Conservation (phyloP, 2,888 invertebrate species). For the Ischnus inquisitorius region DNA sequence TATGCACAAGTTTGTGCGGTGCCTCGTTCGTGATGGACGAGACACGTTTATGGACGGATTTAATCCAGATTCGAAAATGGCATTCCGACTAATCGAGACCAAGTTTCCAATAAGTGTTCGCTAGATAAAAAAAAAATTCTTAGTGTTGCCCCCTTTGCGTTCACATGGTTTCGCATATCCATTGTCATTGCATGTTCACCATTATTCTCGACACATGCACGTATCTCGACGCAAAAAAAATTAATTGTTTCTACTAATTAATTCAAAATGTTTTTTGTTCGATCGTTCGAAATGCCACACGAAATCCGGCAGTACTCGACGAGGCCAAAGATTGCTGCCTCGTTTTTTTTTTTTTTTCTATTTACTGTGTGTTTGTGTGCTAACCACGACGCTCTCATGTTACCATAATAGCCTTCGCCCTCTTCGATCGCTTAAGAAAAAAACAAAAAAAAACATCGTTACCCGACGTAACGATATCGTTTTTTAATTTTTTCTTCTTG, state of each 20-base stretch:
- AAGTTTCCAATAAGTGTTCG: neutral
- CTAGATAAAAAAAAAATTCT: neutral
- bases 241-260: neutral
- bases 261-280: slow-evolving; percentile 24
- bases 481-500: slow-evolving; percentile 28
- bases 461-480: slow-evolving; percentile 7
- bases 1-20: slow-evolving; percentile 84
- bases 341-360: slow-evolving; percentile 58
- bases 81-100: slow-evolving; percentile 77
- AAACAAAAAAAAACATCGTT: slow-evolving; percentile 49
- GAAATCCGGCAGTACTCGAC: slow-evolving; percentile 83
- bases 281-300: slow-evolving; percentile 78
- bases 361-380: slow-evolving; percentile 55
- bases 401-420: slow-evolving; percentile 24
- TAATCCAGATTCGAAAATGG: slow-evolving; percentile 80
- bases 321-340: slow-evolving; percentile 85
- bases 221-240: neutral
- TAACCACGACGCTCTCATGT: slow-evolving; percentile 48
- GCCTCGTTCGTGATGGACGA: slow-evolving; percentile 78
- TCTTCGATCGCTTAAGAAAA: slow-evolving; percentile 32
- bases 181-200: neutral
- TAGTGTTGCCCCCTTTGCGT: neutral
- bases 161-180: neutral
- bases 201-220: neutral
- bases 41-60: slow-evolving; percentile 81